Conservation (phyloP, 2,113 vertebrate genomes). For the Cyanoderma ruficeps region DNA sequence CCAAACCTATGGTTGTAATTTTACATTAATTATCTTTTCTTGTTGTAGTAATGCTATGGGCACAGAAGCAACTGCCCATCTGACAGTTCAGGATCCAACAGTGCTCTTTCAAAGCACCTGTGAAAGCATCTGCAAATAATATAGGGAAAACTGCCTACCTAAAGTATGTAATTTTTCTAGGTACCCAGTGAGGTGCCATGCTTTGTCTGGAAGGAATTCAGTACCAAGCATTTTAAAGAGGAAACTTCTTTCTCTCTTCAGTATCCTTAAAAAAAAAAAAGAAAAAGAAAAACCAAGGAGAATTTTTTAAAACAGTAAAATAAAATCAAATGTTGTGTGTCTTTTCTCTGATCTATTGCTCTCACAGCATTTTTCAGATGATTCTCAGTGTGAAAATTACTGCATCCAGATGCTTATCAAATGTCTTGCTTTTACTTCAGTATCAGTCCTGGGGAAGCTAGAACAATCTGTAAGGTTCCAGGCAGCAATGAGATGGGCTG, state of each 20-base stretch:
- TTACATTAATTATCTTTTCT: background rate
- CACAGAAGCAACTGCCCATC: background rate
- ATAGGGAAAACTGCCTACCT: background rate
- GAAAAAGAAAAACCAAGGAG: accelerated
- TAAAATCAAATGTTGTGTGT: background rate
- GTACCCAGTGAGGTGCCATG: background rate
- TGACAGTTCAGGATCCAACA: background rate
- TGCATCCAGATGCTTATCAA: background rate
- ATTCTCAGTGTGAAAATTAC: background rate
- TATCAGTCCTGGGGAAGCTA: background rate
- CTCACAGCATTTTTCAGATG: background rate
- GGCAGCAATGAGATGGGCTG: background rate
- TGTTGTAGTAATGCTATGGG: background rate
- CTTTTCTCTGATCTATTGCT: background rate
- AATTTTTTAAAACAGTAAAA: background rate
- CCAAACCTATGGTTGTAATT: background rate
- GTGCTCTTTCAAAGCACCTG: background rate
- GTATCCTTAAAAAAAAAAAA: background rate
- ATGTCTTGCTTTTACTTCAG: background rate
- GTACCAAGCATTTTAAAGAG: background rate
- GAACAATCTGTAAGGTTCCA: background rate
- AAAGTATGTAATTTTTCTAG: background rate
- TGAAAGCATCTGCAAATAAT: background rate
- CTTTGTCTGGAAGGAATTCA: background rate
- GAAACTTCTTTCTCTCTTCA: background rate